Evolutionary conservation across 2,888 invertebrate species (phyloP), one percentile per base, ranked within the genome.

Genomic region (Ochlodes sylvanus): DNA sequence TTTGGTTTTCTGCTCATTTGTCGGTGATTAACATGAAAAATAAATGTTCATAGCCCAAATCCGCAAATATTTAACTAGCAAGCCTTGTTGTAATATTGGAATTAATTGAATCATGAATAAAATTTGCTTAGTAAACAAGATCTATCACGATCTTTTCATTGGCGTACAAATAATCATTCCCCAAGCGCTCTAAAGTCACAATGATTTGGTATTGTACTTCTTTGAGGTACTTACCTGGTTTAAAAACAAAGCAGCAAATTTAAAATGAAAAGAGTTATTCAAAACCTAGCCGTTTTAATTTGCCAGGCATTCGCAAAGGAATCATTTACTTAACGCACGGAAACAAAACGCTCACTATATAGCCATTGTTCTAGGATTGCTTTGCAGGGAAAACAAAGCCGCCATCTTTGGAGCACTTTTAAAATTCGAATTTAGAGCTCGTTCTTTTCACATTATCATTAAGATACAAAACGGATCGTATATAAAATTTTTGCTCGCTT

Each of bases 381-480:
- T 60, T 60, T 60, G 32, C 27, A 47, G 21, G 7, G 41, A 60
- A 27, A 44, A 60, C 60, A 60, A 60, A 50, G 61, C 34, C 47
- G 50, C 50, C 61, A 34, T 61, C 61, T 61, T 61, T 47, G 61
- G 10, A 47, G 42, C n/a, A 41, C 12, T 61, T 61, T 61, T 61
- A 50, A 61, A 61, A 61, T 61, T 61, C 34, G 50, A 34, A 61
- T 61, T 6, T 32, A 32, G 19, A 44, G 27, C 42, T 42, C 17
- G 10, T 58, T 42, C 42, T 58, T 41, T 21, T 21, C 27, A 27
- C 9, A 10, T 15, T 50, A 60, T 47, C 27, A 60, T 60, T 27
- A 58, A 27, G 15, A 44, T 15, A 47, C 44, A 44, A 47, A 32
- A 60, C 44, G 14, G 15, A 44, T 60, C 21, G 15, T 32, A 60